These are phyloP conservation scores for Drosophila willistoni DNA, from an alignment of 1,140 invertebrate species.

Conservation along the genomic window DNA sequence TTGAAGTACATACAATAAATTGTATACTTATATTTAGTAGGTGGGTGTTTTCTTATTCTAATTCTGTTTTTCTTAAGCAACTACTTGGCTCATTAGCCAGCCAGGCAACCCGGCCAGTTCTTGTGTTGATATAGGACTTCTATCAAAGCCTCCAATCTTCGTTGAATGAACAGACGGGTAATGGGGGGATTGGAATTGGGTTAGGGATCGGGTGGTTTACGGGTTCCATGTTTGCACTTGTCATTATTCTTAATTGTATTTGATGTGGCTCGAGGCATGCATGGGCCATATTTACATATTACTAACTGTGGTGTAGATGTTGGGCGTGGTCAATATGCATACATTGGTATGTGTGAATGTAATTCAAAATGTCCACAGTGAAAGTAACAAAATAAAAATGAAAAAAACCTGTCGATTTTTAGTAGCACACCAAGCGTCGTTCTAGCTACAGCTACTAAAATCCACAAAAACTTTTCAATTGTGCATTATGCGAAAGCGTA, in stretches of 20 bases:
- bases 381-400: neutral
- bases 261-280: slow-evolving; percentile 58
- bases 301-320: neutral
- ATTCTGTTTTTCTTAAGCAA: slow-evolving; percentile 51
- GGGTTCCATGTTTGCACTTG: slow-evolving; percentile 75
- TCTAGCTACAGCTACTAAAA: slow-evolving; percentile 5
- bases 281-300: slow-evolving; percentile 64
- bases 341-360: slow-evolving; percentile 1
- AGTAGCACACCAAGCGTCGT: slow-evolving; percentile 42
- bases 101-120: neutral
- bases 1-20: too few species aligned
- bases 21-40: neutral
- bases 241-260: slow-evolving; percentile 80
- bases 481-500: slow-evolving; percentile 53
- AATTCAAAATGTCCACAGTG: slow-evolving; percentile 28
- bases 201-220: neutral
- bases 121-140: slow-evolving; percentile 19
- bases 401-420: slow-evolving; percentile 29
- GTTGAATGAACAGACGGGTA: neutral
- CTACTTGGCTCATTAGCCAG: slow-evolving; percentile 40
- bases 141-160: slow-evolving; percentile 68
- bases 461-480: neutral
- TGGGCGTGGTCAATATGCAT: slow-evolving; percentile 17
- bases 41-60: slow-evolving; percentile 20
- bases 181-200: neutral